Conservation (phyloP, 2,797 vertebrate species). For the Nothura maculosa region DNA sequence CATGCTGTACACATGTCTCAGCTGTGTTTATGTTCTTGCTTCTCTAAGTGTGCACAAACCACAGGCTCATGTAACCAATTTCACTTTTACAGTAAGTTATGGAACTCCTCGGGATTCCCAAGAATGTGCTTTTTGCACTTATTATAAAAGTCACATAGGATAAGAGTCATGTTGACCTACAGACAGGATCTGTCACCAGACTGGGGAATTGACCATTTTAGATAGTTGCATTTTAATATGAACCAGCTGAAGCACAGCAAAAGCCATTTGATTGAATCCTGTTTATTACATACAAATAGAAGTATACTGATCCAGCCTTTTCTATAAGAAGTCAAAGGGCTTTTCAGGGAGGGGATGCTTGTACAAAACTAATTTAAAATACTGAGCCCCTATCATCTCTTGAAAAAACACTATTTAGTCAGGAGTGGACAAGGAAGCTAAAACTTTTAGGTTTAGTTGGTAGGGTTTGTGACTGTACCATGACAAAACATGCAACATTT, state of each 20-base stretch:
- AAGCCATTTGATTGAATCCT: neutral
- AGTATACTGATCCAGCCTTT: neutral
- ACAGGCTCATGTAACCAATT: slow-evolving; percentile 56
- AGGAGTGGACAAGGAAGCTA: neutral
- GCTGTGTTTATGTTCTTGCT: slow-evolving; percentile 70
- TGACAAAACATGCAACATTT: neutral
- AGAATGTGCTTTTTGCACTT: neutral
- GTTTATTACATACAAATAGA: neutral
- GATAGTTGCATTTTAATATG: slow-evolving; percentile 19
- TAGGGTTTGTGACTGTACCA: neutral
- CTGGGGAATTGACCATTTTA: slow-evolving; percentile 18
- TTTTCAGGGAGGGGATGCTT: neutral
- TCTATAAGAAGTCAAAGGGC: neutral
- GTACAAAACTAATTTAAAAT: neutral
- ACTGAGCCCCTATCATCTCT: neutral
- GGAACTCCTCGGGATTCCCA: slow-evolving; percentile 31
- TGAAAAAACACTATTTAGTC: neutral
- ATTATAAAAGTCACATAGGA: slow-evolving; percentile 14
- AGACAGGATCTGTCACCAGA: slow-evolving; percentile 36
- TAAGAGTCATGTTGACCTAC: slow-evolving; percentile 28
- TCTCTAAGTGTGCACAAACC: slow-evolving; percentile 43
- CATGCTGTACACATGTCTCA: slow-evolving; percentile 50
- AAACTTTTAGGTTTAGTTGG: neutral
- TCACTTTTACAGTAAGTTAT: slow-evolving; percentile 11
- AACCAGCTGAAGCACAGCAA: slow-evolving; percentile 25